These are phyloP conservation scores for Aphelenchoides fujianensis DNA, from an alignment of 1,140 invertebrate species.

Conservation along the genomic window DNA sequence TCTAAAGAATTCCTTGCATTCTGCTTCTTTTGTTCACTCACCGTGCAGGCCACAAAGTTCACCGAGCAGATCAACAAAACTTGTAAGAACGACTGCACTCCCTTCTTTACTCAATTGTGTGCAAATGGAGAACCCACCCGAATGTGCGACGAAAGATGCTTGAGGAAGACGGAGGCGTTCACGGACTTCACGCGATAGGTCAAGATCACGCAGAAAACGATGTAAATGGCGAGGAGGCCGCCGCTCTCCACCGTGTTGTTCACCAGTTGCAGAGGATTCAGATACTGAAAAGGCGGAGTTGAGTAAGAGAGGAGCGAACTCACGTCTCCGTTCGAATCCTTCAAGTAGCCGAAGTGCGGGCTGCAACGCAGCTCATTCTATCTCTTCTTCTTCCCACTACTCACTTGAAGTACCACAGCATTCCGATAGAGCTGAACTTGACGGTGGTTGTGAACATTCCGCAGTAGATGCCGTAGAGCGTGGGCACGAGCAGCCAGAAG, in stretches of 20 bases:
- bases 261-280: not conserved
- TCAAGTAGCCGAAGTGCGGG: not conserved
- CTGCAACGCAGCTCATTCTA: not conserved
- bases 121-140: not conserved
- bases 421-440: not conserved
- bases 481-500: not conserved
- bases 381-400: not conserved
- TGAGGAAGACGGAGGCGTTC: not conserved
- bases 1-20: not conserved
- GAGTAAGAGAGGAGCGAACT: not conserved
- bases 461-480: not conserved
- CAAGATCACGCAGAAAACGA: not conserved
- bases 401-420: not conserved
- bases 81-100: not conserved
- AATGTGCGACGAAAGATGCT: not conserved
- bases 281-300: not conserved
- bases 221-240: not conserved
- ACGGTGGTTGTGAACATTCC: not conserved
- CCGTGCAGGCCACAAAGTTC: not conserved
- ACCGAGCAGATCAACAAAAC: not conserved
- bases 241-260: not conserved
- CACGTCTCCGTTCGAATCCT: not conserved
- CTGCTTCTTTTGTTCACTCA: not conserved
- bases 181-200: not conserved
- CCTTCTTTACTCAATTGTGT: not conserved